phyloP scores from a whole-genome alignment of 2,797 vertebrate genomes.

The Mormyrops attenuatus region DNA sequence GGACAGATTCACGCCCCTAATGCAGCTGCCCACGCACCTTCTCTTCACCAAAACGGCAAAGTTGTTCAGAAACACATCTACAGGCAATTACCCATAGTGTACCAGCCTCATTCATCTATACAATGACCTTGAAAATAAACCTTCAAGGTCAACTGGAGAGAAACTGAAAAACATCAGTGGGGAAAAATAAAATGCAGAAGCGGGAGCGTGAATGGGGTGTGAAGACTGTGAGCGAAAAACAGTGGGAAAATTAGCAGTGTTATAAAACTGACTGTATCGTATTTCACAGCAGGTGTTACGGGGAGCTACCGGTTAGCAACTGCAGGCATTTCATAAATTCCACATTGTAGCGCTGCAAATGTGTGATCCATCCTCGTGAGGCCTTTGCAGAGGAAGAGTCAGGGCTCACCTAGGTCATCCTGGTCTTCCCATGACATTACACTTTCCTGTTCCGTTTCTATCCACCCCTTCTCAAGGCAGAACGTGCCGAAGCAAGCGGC shows the following conservation, averaged over 20 bases:
- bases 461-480: background rate
- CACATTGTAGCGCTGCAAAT: background rate
- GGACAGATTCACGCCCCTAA: background rate
- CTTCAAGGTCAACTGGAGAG: background rate
- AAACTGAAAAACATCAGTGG: background rate
- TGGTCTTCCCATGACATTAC: background rate
- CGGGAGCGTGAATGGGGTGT: background rate
- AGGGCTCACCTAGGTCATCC: background rate
- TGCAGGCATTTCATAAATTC: background rate
- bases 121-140: background rate
- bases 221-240: background rate
- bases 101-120: background rate
- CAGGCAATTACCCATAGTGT: background rate
- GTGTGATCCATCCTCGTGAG: background rate
- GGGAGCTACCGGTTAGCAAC: background rate
- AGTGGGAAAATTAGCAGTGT: background rate
- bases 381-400: background rate
- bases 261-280: background rate
- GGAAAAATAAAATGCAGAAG: background rate
- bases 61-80: background rate
- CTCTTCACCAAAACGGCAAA: background rate
- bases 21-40: background rate
- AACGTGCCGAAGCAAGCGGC: background rate
- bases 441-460: background rate
- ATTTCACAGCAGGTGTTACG: background rate